Percentiles rank a stretch among this genome's conserved stretches.
phyloP scores from a whole-genome alignment of 2,797 vertebrate species.

The Monodelphis domestica region DNA sequence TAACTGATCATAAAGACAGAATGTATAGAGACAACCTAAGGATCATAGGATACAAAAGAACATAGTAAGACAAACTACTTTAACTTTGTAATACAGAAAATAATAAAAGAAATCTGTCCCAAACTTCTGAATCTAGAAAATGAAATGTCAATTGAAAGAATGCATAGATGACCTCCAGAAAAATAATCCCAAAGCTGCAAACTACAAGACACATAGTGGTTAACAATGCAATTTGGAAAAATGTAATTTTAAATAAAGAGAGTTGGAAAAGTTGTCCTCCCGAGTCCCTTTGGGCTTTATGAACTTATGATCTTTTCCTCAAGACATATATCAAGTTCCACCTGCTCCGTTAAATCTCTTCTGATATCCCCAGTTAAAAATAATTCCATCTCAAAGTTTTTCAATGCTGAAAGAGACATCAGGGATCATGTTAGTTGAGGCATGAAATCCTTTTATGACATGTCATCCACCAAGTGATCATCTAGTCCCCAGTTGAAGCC shows the following conservation, averaged over 20 bases:
- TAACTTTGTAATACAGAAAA: not conserved
- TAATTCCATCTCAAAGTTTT: not conserved
- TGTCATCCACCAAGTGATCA: not conserved
- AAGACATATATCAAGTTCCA: not conserved
- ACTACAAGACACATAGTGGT: not conserved
- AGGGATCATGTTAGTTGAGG: not conserved
- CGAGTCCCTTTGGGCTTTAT: not conserved
- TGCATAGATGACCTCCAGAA: not conserved
- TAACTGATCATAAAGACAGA: not conserved
- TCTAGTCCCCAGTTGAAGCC: not conserved
- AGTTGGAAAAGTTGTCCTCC: not conserved
- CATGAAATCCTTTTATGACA: not conserved
- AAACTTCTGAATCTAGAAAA: not conserved
- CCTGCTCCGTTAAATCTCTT: not conserved
- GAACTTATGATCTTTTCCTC: not conserved
- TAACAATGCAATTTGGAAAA: not conserved
- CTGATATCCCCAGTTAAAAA: not conserved
- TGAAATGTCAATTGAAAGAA: not conserved
- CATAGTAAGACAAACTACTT: not conserved
- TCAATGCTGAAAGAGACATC: not conserved
- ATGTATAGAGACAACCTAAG: not conserved
- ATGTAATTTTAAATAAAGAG: not conserved
- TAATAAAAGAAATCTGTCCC: not conserved
- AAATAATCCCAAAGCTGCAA: not conserved
- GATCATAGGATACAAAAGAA: not conserved